These are phyloP conservation scores for Epizoanthus scotinus DNA, from an alignment of 92 coral and sea anemone species.

Conservation along the genomic window DNA sequence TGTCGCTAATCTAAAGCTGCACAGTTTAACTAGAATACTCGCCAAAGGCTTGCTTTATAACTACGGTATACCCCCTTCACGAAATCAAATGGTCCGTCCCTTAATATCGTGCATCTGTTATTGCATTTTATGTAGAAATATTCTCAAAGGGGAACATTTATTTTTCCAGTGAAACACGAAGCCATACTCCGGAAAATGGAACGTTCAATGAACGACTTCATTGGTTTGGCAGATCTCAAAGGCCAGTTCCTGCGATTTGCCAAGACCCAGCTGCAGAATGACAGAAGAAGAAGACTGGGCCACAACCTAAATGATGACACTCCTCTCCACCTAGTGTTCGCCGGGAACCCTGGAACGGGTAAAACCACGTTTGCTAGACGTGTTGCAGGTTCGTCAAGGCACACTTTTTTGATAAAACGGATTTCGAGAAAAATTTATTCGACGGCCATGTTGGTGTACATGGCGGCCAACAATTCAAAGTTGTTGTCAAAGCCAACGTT, in stretches of 20 bases:
- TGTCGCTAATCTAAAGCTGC: too few species aligned
- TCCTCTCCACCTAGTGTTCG: neutral
- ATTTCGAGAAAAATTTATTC: too few species aligned
- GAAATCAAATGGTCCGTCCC: neutral
- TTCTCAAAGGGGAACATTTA: neutral
- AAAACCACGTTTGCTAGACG: conserved; percentile 19
- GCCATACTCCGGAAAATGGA: conserved; percentile 23
- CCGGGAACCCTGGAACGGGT: conserved; percentile 10
- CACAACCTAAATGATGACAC: neutral
- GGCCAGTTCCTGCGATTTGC: conserved; percentile 40
- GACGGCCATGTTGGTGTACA: too few species aligned
- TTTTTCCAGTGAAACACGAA: conserved; percentile 21
- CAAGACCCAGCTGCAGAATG: conserved; percentile 41
- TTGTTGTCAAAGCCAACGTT: too few species aligned
- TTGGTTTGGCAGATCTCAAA: conserved; percentile 24
- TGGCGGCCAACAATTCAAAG: too few species aligned
- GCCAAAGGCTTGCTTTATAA: too few species aligned
- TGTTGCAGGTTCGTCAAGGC: conserved; percentile 18
- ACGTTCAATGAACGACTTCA: conserved; percentile 9
- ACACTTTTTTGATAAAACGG: too few species aligned
- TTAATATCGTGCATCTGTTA: neutral
- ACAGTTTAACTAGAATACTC: too few species aligned
- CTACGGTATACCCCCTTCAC: too few species aligned
- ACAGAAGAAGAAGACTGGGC: conserved; percentile 1
- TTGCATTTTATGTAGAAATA: conserved; percentile 1